Evolutionary conservation across 2,113 vertebrate genomes (phyloP), one percentile per base, ranked within the genome.

Genomic region (Rhadina sibilatrix): DNA sequence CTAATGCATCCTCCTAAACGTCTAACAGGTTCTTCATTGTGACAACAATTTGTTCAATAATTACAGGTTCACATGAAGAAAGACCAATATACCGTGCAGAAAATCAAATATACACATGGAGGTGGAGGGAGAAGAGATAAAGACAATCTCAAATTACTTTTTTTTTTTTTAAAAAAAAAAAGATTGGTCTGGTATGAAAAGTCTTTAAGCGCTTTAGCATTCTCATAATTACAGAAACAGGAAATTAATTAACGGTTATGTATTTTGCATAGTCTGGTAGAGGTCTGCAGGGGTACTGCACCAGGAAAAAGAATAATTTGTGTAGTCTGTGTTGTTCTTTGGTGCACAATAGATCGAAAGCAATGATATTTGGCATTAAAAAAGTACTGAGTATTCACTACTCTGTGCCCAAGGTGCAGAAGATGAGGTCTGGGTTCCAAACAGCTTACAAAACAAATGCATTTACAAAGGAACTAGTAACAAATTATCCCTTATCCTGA

Each of bases 11-110:
- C 74, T 92, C 69, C 71, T 84, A 94, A 96, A 92, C 2, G 44
- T 64, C 86, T 65, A 69, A 78, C 47, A 88, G 57, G 76, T 89
- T 95, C 72, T 82, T 87, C 90, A 81, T 65, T 92, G 89, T 90
- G 87, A 89, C 80, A 87, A 92, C 88, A 92, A 94, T 95, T 97
- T 96, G 92, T 94, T 96, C 93, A 89, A 60, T 95, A 96, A 96
- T 96, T 95, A 96, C 92, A 87, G 80, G 92, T 92, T 95, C 83
- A 60, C 40, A 49, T 53, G 90, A 93, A 93, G 72, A 87, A 91
- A 95, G 92, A 89, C 72, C 63, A 83, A 66, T 68, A 78, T 8
- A 53, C 57, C 17, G 7, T 44, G 86, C 65, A 54, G 69, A 93
- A 88, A 96, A 96, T 60, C 72, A 89, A 90, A 89, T 93, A 96